Conservation (phyloP, 2,797 vertebrate genomes). For the Mormyrus proboscirostris region DNA sequence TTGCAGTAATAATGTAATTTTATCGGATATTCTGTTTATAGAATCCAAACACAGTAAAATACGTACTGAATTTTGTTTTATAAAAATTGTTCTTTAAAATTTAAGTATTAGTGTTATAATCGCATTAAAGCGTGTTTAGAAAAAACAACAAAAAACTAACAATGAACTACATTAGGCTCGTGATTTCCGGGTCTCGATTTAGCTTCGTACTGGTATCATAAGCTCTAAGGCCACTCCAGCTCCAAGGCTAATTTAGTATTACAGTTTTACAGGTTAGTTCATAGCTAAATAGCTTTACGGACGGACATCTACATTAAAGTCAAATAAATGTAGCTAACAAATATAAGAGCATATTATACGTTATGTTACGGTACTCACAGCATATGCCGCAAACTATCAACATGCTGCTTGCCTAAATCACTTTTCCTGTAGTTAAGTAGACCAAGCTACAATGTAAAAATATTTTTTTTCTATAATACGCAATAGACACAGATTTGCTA, state of each 20-base stretch:
- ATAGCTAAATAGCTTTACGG: background rate
- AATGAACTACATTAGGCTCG: background rate
- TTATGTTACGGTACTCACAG: background rate
- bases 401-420: background rate
- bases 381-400: background rate
- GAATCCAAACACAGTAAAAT: background rate
- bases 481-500: background rate
- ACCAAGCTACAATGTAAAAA: background rate
- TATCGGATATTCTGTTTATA: background rate
- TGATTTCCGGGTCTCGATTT: background rate
- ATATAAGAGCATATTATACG: background rate
- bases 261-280: background rate
- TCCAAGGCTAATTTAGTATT: background rate
- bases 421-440: background rate
- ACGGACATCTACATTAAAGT: background rate
- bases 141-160: background rate
- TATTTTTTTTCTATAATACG: background rate
- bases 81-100: background rate
- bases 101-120: background rate
- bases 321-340: background rate
- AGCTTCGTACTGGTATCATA: background rate
- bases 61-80: background rate
- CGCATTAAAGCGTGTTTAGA: background rate
- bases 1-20: background rate
- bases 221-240: background rate